These are phyloP conservation scores for Crotalus helleri DNA, from an alignment of 2,113 vertebrate genomes.

Conservation along the genomic window DNA sequence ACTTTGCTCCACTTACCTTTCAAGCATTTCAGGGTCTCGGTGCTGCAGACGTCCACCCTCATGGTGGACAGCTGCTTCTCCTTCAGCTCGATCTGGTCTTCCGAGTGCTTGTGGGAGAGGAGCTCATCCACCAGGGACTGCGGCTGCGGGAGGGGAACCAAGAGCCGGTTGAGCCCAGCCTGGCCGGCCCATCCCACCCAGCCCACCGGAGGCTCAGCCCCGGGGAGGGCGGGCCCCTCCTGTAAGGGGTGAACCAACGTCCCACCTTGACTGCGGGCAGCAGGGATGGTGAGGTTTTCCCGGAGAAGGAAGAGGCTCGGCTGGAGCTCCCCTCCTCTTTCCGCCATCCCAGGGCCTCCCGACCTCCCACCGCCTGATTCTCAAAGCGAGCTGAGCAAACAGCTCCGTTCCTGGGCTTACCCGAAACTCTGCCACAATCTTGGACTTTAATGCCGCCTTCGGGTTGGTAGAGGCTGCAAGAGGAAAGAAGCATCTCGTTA, in stretches of 20 bases:
- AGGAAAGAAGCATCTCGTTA: neutral
- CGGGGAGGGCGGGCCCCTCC: neutral
- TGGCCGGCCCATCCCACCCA: too few relatives aligned
- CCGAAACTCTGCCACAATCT: slow-evolving; percentile 95
- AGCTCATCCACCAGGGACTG: slow-evolving; percentile 87
- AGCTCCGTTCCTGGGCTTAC: slow-evolving; percentile 70
- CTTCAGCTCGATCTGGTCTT: slow-evolving; percentile 87
- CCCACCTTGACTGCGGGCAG: neutral
- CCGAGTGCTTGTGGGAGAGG: slow-evolving; percentile 74
- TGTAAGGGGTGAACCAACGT: neutral
- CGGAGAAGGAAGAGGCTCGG: neutral
- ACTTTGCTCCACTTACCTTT: slow-evolving; percentile 76
- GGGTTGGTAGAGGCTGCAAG: slow-evolving; percentile 75
- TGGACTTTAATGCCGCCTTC: slow-evolving; percentile 92
- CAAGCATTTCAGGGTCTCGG: slow-evolving; percentile 90
- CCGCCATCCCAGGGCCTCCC: rapidly evolving
- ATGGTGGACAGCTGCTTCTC: slow-evolving; percentile 92
- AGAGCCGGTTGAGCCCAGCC: neutral
- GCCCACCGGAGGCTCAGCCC: too few relatives aligned
- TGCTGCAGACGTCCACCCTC: slow-evolving; percentile 90
- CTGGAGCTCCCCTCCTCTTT: neutral
- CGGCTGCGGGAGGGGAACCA: slow-evolving; percentile 68
- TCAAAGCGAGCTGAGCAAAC: neutral
- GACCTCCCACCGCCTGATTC: neutral
- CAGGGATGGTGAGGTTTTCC: neutral